These are phyloP conservation scores for Ptilodon capucinus DNA, from an alignment of 2,888 invertebrate genomes.

Conservation along the genomic window DNA sequence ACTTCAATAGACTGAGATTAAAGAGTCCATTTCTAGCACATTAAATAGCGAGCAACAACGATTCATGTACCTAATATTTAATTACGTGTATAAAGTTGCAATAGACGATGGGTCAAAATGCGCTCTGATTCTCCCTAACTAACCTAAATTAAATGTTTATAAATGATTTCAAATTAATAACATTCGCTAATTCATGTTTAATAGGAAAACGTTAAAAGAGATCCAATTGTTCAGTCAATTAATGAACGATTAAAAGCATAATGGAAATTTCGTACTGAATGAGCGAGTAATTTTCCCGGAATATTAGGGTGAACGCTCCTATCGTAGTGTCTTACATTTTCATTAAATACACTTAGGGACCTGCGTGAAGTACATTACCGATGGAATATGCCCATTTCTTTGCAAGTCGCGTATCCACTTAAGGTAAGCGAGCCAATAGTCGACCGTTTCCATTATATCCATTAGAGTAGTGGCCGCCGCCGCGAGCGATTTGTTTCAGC, in stretches of 20 bases:
- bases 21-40: no score
- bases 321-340: slow-evolving; percentile 19
- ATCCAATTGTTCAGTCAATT: not conserved
- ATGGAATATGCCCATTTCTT: slow-evolving; percentile 26
- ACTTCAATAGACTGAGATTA: no score
- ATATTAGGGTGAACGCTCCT: slow-evolving; percentile 7
- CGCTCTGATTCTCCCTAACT: no score
- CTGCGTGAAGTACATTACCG: slow-evolving; percentile 4
- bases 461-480: slow-evolving; percentile 46
- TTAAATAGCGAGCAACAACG: no score
- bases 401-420: slow-evolving; percentile 56
- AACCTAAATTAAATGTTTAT: no score
- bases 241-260: not conserved
- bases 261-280: not conserved
- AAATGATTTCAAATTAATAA: no score
- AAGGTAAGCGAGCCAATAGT: slow-evolving; percentile 53
- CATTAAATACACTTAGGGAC: slow-evolving; percentile 27
- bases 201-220: not conserved
- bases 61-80: no score
- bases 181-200: no score
- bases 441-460: slow-evolving; percentile 51
- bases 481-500: slow-evolving; percentile 69
- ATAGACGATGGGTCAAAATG: no score
- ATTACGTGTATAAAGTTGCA: no score
- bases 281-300: not conserved